A percentile compares a stretch with the other conserved stretches of the same genome.
These are phyloP conservation scores for Lasioglossum marginatum DNA, from an alignment of 2,888 invertebrate genomes.

Conservation along the genomic window DNA sequence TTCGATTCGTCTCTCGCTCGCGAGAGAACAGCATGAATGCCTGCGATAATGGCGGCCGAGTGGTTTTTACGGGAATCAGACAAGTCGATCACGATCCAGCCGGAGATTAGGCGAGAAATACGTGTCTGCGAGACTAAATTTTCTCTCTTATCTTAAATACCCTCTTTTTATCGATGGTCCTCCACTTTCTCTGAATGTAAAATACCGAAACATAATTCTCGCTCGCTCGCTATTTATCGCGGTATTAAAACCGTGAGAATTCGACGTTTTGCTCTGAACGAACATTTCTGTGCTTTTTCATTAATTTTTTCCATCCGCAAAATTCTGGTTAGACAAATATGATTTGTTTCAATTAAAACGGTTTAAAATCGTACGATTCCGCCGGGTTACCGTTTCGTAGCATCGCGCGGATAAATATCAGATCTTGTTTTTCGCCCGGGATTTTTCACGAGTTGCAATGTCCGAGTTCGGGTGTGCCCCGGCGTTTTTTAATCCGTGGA, in stretches of 20 bases:
- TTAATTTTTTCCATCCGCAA: neutral
- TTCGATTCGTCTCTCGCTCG: constrained; percentile 50
- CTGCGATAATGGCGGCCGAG: constrained; percentile 47
- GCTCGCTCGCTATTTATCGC: neutral
- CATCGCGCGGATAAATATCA: neutral
- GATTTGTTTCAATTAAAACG: neutral
- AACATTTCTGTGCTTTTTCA: neutral
- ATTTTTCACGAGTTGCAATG: neutral
- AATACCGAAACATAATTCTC: neutral
- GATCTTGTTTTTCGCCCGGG: neutral
- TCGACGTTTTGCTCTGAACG: neutral
- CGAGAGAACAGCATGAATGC: constrained; percentile 15
- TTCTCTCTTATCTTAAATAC: neutral
- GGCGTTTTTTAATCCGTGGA: constrained; percentile 24
- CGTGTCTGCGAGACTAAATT: constrained; percentile 11
- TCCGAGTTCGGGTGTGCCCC: neutral
- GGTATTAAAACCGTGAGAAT: neutral
- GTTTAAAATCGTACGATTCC: neutral
- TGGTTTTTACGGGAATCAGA: constrained; percentile 46
- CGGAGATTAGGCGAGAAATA: constrained; percentile 44
- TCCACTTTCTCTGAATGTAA: neutral
- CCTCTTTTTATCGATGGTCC: neutral
- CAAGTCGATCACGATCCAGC: constrained; percentile 48
- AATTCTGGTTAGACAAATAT: neutral
- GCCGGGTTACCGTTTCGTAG: neutral